Evolutionary conservation across 2,113 vertebrate species (phyloP).

Genomic region (Strix aluco): DNA sequence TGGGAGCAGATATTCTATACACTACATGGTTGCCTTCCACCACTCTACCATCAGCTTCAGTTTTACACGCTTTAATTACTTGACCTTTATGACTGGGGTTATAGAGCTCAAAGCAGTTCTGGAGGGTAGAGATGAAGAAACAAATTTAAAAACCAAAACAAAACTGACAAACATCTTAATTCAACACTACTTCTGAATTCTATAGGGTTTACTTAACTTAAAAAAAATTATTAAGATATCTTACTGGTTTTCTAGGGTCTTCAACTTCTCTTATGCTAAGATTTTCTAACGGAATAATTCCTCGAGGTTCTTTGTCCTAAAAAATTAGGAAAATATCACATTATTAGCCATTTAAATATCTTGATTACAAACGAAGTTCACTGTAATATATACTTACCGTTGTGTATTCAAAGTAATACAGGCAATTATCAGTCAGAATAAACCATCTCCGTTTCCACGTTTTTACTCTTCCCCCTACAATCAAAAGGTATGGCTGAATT

Average conservation of each 20-base stretch:
- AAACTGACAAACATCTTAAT: background rate
- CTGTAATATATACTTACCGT: constrained; percentile 82
- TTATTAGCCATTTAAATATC: background rate
- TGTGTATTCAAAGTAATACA: constrained; percentile 99
- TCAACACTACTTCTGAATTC: background rate
- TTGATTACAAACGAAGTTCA: background rate
- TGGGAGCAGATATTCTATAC: constrained; percentile 96
- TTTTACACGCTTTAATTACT: constrained; percentile 98
- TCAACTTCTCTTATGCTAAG: constrained; percentile 97
- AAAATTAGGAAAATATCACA: background rate
- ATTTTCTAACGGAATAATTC: constrained; percentile 97
- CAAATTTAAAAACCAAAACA: background rate
- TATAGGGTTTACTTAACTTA: background rate
- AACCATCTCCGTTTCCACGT: constrained; percentile 99
- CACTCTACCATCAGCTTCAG: constrained; percentile 93
- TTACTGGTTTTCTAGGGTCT: constrained; percentile 94
- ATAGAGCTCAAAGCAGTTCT: constrained; percentile 98
- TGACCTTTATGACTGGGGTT: constrained; percentile 97
- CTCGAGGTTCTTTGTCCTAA: constrained; percentile 96
- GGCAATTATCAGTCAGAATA: constrained; percentile 97
- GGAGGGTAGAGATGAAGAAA: background rate
- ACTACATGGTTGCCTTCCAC: constrained; percentile 98
- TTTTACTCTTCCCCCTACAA: constrained; percentile 92
- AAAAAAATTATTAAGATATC: background rate
- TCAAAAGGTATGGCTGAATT: constrained; percentile 40